A percentile compares a stretch with the other conserved stretches of the same genome.
Evolutionary conservation across 2,888 invertebrate genomes (phyloP).

Genomic region (Drosophila limbata): DNA sequence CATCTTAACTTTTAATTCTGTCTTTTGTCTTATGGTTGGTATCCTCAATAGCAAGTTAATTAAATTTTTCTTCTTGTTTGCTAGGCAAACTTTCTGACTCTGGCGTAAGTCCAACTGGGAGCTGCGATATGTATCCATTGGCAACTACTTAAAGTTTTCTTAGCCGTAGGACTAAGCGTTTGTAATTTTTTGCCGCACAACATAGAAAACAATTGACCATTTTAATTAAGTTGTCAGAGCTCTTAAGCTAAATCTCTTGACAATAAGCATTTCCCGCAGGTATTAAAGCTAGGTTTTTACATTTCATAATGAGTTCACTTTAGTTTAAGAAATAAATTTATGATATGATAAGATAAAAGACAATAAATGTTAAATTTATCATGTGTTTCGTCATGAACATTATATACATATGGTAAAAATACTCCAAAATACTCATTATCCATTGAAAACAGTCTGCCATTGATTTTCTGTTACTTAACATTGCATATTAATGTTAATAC

Average conservation of each 20-base stretch:
- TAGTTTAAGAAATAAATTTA: no score
- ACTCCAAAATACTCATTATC: neutral
- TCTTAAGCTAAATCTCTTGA: neutral
- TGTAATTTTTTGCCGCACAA: neutral
- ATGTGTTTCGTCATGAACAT: no score
- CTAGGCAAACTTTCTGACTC: conserved; percentile 4
- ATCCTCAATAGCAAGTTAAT: conserved; percentile 26
- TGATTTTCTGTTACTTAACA: neutral
- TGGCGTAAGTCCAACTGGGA: conserved; percentile 2
- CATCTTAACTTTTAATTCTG: conserved; percentile 26
- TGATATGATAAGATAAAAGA: no score
- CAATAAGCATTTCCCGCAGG: neutral
- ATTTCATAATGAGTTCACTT: neutral
- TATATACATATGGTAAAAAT: neutral
- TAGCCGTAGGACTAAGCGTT: neutral
- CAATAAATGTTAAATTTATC: no score
- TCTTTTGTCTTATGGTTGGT: conserved; percentile 10
- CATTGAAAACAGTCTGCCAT: neutral
- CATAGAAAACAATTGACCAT: conserved; percentile 5
- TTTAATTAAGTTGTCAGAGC: conserved; percentile 18
- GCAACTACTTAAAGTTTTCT: conserved; percentile 11
- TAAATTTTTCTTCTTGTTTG: conserved; percentile 32
- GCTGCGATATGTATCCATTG: conserved; percentile 3
- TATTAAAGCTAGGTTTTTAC: conserved; percentile 8
- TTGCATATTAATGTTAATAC: neutral